Evolutionary conservation across 2,113 vertebrate species (phyloP).

Genomic region (Dascyllus trimaculatus): DNA sequence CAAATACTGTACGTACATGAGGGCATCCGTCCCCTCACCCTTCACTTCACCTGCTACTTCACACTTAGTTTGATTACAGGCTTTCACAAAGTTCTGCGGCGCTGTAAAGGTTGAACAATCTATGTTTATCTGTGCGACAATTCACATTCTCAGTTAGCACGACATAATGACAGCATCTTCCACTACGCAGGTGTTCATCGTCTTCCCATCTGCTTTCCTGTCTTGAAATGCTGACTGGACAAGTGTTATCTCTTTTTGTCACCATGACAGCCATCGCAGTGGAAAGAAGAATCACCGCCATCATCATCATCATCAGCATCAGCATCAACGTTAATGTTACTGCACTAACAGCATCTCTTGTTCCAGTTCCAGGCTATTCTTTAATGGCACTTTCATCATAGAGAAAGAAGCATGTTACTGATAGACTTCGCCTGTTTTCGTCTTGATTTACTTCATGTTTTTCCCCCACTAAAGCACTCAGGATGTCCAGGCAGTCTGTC

Average conservation of each 20-base stretch:
- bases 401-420: no score
- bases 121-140: constrained; percentile 1
- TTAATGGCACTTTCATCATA: neutral
- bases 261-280: neutral
- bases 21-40: neutral
- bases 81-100: neutral
- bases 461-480: no score
- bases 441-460: neutral
- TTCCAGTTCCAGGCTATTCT: constrained; percentile 5
- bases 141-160: neutral
- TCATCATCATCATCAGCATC: neutral
- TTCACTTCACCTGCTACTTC: constrained; percentile 16
- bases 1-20: neutral
- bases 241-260: neutral
- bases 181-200: neutral
- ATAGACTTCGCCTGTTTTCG: neutral
- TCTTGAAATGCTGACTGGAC: constrained; percentile 25
- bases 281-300: neutral
- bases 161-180: neutral
- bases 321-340: neutral
- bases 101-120: constrained; percentile 11
- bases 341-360: constrained; percentile 1
- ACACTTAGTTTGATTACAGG: constrained; percentile 14
- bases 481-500: no score
- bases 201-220: constrained; percentile 6